Evolutionary conservation across 2,888 invertebrate genomes (phyloP).

Genomic region (Pheosia tremula): DNA sequence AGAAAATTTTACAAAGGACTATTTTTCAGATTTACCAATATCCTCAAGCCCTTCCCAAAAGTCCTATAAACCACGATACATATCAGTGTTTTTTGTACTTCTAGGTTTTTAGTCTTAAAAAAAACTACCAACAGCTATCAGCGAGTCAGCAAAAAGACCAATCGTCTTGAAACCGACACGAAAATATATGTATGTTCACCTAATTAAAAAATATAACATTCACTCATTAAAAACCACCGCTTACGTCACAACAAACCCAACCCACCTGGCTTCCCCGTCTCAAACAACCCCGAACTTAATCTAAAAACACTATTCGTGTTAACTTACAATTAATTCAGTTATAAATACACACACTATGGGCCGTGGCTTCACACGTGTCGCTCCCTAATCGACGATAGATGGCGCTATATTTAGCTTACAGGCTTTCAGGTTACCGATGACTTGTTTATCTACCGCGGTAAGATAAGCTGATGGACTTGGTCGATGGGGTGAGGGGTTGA

Average conservation of each 20-base stretch:
- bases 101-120: too few species aligned
- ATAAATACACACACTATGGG: slow-evolving; percentile 1
- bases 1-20: too few species aligned
- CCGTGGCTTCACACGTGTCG: not conserved
- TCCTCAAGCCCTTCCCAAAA: too few species aligned
- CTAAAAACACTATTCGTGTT: slow-evolving; percentile 7
- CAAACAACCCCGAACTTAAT: not conserved
- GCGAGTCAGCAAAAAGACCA: too few species aligned
- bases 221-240: not conserved
- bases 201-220: too few species aligned
- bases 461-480: slow-evolving; percentile 31
- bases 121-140: too few species aligned
- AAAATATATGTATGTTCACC: too few species aligned
- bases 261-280: not conserved
- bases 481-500: slow-evolving; percentile 11
- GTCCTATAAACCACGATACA: too few species aligned
- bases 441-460: slow-evolving; percentile 32
- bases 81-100: too few species aligned
- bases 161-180: too few species aligned
- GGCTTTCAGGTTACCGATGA: slow-evolving; percentile 35
- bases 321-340: slow-evolving; percentile 10
- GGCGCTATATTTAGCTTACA: slow-evolving; percentile 24
- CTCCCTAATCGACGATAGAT: slow-evolving; percentile 22
- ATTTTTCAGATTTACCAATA: too few species aligned
- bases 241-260: not conserved